phyloP scores from a whole-genome alignment of 2,888 invertebrate species.

The Isoperla grammatica region DNA sequence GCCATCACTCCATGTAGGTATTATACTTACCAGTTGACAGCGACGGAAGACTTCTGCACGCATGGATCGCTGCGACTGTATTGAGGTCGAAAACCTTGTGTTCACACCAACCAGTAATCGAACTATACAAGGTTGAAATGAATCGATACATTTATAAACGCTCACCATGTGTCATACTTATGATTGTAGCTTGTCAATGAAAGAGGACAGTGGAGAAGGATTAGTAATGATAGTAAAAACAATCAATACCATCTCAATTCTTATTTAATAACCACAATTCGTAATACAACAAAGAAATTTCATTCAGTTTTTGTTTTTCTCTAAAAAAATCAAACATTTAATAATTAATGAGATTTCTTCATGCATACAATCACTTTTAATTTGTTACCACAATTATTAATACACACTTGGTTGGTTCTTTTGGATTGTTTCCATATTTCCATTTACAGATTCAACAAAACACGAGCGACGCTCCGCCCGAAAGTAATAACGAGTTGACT shows the following conservation, averaged over 20 bases:
- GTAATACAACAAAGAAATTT: constrained; percentile 29
- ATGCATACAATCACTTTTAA: constrained; percentile 39
- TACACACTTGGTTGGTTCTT: constrained; percentile 21
- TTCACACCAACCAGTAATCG: too few species aligned
- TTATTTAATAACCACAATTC: constrained; percentile 30
- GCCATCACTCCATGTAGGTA: too few species aligned
- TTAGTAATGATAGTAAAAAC: too few species aligned
- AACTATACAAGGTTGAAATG: too few species aligned
- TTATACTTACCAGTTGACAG: too few species aligned
- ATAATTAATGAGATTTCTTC: constrained; percentile 27
- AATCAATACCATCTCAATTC: constrained; percentile 16
- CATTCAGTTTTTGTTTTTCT: constrained; percentile 21
- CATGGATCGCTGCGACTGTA: too few species aligned
- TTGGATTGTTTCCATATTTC: constrained; percentile 18
- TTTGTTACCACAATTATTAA: constrained; percentile 16
- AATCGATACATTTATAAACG: too few species aligned
- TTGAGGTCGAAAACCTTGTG: too few species aligned
- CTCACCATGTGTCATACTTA: too few species aligned
- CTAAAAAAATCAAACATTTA: constrained; percentile 30
- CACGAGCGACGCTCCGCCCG: constrained; percentile 9
- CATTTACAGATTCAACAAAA: constrained; percentile 21
- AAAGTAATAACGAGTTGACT: background rate
- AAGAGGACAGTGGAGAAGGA: too few species aligned
- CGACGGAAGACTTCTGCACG: too few species aligned
- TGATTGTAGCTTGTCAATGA: too few species aligned